Conservation (phyloP, 2,113 vertebrate species). For the Dasyornis broadbenti region DNA sequence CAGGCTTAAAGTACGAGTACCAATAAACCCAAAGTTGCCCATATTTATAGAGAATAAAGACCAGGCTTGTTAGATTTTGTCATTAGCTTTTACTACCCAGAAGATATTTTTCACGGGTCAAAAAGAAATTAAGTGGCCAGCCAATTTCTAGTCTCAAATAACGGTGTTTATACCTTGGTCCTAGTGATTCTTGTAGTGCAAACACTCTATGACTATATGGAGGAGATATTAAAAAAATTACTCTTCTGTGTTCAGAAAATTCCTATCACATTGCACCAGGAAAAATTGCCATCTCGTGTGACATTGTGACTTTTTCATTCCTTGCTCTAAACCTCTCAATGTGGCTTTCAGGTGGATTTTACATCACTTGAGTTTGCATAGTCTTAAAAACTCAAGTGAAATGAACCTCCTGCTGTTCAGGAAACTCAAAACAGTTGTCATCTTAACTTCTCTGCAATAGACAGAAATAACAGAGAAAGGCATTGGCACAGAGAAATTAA, state of each 20-base stretch:
- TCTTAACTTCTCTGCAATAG: not conserved
- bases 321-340: not conserved
- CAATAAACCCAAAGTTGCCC: not conserved
- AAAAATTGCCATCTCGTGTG: not conserved
- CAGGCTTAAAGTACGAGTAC: not conserved
- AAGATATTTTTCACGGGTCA: not conserved
- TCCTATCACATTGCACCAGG: not conserved
- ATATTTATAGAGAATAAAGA: not conserved
- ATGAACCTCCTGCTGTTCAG: not conserved
- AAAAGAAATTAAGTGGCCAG: not conserved
- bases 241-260: not conserved
- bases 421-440: not conserved
- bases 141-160: not conserved
- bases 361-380: not conserved
- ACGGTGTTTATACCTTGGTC: not conserved
- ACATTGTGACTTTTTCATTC: not conserved
- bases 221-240: not conserved
- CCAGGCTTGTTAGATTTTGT: not conserved
- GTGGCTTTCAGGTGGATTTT: not conserved
- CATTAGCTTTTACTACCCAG: not conserved
- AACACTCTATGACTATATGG: accelerated
- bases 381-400: not conserved
- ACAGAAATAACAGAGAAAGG: not conserved
- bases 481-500: not conserved
- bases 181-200: not conserved